phyloP scores from a whole-genome alignment of 2,113 vertebrate species.

The Phaetusa simplex region DNA sequence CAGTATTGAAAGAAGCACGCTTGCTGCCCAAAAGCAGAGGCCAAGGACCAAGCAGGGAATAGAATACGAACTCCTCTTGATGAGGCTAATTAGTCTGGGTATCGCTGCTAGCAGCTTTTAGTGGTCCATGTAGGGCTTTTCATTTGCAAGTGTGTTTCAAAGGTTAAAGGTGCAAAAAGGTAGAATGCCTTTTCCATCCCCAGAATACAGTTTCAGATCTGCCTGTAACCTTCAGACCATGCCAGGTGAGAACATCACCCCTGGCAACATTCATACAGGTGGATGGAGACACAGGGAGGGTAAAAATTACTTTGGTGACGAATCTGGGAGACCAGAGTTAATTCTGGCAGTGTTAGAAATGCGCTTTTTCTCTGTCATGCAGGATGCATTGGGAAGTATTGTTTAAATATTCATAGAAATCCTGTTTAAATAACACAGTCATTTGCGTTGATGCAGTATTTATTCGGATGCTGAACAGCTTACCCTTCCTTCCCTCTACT shows the following conservation, averaged over 20 bases:
- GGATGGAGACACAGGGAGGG: background rate
- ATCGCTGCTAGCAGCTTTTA: background rate
- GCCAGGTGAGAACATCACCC: background rate
- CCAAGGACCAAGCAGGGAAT: background rate
- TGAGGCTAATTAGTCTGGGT: background rate
- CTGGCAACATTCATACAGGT: background rate
- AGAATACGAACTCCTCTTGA: background rate
- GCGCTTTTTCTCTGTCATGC: background rate
- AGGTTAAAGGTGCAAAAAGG: background rate
- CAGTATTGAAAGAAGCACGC: background rate
- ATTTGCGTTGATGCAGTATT: slow-evolving; percentile 38
- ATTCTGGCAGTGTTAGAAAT: background rate
- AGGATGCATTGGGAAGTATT: background rate
- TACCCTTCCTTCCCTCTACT: background rate
- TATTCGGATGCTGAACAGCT: slow-evolving; percentile 48
- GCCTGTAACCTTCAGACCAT: background rate
- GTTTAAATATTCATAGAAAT: background rate
- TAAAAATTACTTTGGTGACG: background rate
- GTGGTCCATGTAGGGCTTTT: background rate
- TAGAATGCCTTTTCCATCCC: background rate
- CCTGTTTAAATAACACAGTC: background rate
- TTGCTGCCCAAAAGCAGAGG: background rate
- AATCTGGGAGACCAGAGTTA: background rate
- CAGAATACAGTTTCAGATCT: background rate
- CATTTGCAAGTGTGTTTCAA: background rate